phyloP scores from a whole-genome alignment of 2,888 invertebrate species.

The Drosophila lacicola region DNA sequence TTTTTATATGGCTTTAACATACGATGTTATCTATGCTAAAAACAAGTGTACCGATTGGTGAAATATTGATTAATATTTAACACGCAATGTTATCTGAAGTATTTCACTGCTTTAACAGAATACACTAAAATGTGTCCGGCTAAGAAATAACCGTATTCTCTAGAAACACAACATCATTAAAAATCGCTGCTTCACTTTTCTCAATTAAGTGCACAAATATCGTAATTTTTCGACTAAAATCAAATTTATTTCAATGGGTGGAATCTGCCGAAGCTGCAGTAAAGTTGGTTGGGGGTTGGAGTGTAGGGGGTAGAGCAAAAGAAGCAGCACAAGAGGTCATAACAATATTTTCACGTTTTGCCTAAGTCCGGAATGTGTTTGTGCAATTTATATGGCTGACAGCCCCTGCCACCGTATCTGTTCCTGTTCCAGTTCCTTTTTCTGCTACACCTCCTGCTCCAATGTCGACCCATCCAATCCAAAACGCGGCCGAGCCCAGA shows the following conservation, averaged over 20 bases:
- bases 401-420: constrained; percentile 24
- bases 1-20: too few species aligned
- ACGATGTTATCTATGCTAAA: too few species aligned
- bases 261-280: constrained; percentile 36
- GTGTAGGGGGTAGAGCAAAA: not conserved
- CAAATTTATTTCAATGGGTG: constrained; percentile 71
- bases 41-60: too few species aligned
- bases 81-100: not conserved
- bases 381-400: constrained; percentile 67
- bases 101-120: not conserved
- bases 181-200: constrained; percentile 73
- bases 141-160: not conserved
- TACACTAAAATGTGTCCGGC: constrained; percentile 3
- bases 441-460: constrained; percentile 17
- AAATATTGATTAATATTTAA: too few species aligned
- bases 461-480: constrained; percentile 36
- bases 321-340: constrained; percentile 65
- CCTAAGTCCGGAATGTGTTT: constrained; percentile 80
- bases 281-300: not conserved
- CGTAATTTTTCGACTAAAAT: constrained; percentile 75
- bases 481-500: constrained; percentile 35
- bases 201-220: constrained; percentile 66
- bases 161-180: constrained; percentile 64
- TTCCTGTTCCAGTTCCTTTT: constrained; percentile 14
- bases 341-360: constrained; percentile 82